phyloP scores from a whole-genome alignment of 2,888 invertebrate species.

The Vannuccia rotundouncinata region DNA sequence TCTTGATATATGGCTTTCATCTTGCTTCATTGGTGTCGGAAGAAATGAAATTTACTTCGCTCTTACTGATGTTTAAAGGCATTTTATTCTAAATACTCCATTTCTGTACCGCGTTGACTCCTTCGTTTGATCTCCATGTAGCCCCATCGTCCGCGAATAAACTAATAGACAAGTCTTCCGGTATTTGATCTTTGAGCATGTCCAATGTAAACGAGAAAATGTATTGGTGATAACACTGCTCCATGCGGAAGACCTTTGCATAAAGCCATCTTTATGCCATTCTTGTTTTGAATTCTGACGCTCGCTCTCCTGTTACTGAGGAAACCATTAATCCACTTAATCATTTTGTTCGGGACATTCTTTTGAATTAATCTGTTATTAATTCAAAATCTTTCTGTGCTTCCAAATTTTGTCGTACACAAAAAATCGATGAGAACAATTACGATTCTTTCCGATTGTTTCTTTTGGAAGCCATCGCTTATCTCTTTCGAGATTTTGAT shows the following conservation, averaged over 20 bases:
- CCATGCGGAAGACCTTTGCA: background rate
- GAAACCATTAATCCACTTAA: background rate
- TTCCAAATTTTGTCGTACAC: background rate
- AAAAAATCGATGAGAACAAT: background rate
- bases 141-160: background rate
- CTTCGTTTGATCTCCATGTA: background rate
- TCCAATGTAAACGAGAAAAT: background rate
- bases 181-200: background rate
- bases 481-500: background rate
- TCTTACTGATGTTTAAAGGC: background rate
- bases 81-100: background rate
- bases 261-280: background rate
- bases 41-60: background rate
- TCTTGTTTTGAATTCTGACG: background rate
- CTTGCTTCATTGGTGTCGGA: background rate
- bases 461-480: background rate
- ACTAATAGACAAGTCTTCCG: background rate
- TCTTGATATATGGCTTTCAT: background rate
- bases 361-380: background rate
- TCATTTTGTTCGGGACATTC: background rate
- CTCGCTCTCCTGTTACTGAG: background rate
- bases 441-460: background rate
- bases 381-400: background rate
- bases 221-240: background rate
- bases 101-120: background rate